These are phyloP conservation scores for Schrankia costaestrigalis DNA, from an alignment of 2,888 invertebrate genomes.

Conservation along the genomic window DNA sequence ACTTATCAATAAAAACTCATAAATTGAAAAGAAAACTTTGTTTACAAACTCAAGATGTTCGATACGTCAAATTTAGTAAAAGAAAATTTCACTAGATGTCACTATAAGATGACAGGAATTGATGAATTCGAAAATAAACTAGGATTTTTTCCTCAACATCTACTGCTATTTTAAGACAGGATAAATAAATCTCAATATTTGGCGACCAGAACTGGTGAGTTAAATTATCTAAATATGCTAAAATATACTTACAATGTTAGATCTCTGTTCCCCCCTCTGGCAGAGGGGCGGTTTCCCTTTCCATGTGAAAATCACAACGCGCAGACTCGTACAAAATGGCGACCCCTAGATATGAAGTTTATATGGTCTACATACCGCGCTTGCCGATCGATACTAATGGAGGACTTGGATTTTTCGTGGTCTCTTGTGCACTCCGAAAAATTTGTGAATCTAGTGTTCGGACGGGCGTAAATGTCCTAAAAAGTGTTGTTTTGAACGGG, in stretches of 20 bases:
- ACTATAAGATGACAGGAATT: conserved; percentile 62
- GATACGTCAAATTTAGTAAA: conserved; percentile 57
- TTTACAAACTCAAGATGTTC: conserved; percentile 39
- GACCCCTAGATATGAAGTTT: conserved; percentile 77
- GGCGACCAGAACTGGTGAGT: conserved; percentile 54
- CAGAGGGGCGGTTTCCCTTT: conserved; percentile 77
- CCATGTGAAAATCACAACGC: conserved; percentile 78
- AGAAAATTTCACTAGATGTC: conserved; percentile 59
- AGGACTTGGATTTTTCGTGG: conserved; percentile 75
- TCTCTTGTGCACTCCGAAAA: conserved; percentile 65
- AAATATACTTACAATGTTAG: conserved; percentile 44
- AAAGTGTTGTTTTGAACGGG: conserved; percentile 74
- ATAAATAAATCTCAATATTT: conserved; percentile 43
- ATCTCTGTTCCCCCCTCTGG: conserved; percentile 66
- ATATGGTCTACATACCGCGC: conserved; percentile 69
- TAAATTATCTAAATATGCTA: conserved; percentile 28
- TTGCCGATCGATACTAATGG: conserved; percentile 84
- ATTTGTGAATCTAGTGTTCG: conserved; percentile 66
- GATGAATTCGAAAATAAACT: conserved; percentile 78
- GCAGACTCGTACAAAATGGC: conserved; percentile 88
- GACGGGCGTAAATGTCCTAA: conserved; percentile 63
- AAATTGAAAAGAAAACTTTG: conserved; percentile 37
- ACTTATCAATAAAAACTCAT: conserved; percentile 10
- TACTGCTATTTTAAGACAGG: conserved; percentile 36
- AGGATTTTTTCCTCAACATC: conserved; percentile 61